Base-by-base conservation (phyloP, 2,888 invertebrate species). In the Mycalesis mineus region DNA sequence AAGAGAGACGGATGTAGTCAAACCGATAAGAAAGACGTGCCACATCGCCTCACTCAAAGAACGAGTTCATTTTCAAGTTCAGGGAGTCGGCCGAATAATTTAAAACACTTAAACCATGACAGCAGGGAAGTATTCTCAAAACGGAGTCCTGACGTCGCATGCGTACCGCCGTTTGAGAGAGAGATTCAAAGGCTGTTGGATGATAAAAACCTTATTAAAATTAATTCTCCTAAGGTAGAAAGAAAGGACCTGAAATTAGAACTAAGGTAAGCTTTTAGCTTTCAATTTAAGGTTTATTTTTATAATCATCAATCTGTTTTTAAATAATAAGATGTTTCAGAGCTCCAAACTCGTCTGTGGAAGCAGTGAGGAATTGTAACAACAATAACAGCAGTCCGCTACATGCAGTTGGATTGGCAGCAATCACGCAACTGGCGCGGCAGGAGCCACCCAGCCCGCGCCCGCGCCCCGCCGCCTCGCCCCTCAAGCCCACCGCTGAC, bases 101-200 rank as follows among this genome's bases (percentile, higher is more conserved):
- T 91, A 61, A 86, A 88, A 61, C 92, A 91, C 70, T 78, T 91
- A 64, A 90, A 91, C 63, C 90, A 90, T 45, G 88, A 88, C 48
- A 73, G 74, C n/a, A 78, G 85, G 55, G 91, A 91, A 63, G 80
- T 80, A 39, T 88, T 84, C 65, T 78, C 81, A 0, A 89, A 90
- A 64, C 77, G 90, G 28, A 90, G 89, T 70, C 90, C 90, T 0
- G 90, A 90, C 65, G 86, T 90, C 45, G 90, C 88, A 15, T 89
- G 89, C 67, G 88, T 90, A 60, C 92, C 92, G 54, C 95, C 95
- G 17, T 95, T 95, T 75, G 95, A 95, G 84, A 91, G 94, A 72
- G 95, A 95, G 79, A 93, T 95, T 68, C 94, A 95, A 80, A 93
- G 95, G 78, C 91, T 95, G 68, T 88, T 95, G 64, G 95, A 94